Evolutionary conservation across 2,113 vertebrate species (phyloP).

Genomic region (Triplophysa siluroides): DNA sequence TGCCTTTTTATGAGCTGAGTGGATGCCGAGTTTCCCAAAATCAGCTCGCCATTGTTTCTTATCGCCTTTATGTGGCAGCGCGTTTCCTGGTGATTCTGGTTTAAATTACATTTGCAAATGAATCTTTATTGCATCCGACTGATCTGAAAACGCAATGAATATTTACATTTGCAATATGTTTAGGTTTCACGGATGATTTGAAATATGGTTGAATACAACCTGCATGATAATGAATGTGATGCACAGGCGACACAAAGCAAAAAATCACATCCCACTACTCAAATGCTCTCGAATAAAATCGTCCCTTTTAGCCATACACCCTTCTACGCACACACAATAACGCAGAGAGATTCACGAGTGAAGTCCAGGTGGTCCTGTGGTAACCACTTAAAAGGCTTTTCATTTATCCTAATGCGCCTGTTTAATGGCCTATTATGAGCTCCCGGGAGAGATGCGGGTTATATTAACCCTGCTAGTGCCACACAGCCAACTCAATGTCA

Average conservation of each 20-base stretch:
- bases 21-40: neutral
- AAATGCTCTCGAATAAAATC: neutral
- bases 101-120: neutral
- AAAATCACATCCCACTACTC: conserved; percentile 12
- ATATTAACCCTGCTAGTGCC: conserved; percentile 62
- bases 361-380: conserved; percentile 74
- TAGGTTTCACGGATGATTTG: neutral
- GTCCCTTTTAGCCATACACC: neutral
- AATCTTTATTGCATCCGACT: neutral
- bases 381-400: conserved; percentile 81
- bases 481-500: neutral
- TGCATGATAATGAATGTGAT: neutral
- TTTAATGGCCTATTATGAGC: conserved; percentile 82
- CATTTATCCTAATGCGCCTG: conserved; percentile 78
- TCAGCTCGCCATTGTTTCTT: neutral
- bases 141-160: too few species aligned
- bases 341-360: conserved; percentile 47
- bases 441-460: conserved; percentile 70
- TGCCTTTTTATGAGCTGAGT: neutral
- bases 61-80: neutral
- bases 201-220: neutral
- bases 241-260: neutral
- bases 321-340: conserved; percentile 10
- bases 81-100: neutral
- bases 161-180: too few species aligned